These are phyloP conservation scores for Catharus minimus DNA, from an alignment of 2,113 vertebrate species.

Conservation along the genomic window DNA sequence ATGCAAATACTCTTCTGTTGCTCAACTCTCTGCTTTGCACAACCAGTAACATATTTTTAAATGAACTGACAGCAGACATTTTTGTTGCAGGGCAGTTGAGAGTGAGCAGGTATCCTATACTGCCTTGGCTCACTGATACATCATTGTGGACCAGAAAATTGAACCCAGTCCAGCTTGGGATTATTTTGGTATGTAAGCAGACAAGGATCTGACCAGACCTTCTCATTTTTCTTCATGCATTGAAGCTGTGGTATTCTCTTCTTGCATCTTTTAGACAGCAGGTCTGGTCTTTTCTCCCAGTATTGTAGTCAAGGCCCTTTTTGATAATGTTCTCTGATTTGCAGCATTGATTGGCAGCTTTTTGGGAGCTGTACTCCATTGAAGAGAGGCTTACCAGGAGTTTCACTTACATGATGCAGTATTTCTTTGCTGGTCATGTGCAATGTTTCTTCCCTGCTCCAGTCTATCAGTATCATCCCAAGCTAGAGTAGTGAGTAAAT, in stretches of 20 bases:
- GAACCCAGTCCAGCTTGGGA: constrained; percentile 69
- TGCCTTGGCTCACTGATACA: constrained; percentile 70
- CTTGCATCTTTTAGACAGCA: constrained; percentile 27
- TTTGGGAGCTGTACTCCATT: not conserved
- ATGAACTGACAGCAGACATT: constrained; percentile 70
- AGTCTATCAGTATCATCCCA: not conserved
- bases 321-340: constrained; percentile 51
- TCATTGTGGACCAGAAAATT: constrained; percentile 70
- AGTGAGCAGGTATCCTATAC: constrained; percentile 71
- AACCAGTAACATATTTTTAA: constrained; percentile 44
- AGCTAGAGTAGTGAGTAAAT: not conserved
- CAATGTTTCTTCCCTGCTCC: constrained; percentile 15
- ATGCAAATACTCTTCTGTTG: constrained; percentile 30
- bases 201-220: constrained; percentile 65
- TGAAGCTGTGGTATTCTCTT: constrained; percentile 49
- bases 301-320: not conserved
- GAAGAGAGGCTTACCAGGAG: not conserved
- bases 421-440: constrained; percentile 31
- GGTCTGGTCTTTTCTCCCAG: constrained; percentile 42
- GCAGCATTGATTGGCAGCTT: constrained; percentile 31
- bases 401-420: not conserved
- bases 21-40: constrained; percentile 59
- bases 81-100: constrained; percentile 68
- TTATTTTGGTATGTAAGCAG: constrained; percentile 68
- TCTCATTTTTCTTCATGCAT: constrained; percentile 24